A percentile compares a stretch with the other conserved stretches of the same genome.
phyloP scores from a whole-genome alignment of 2,888 invertebrate species.

The Scaptomyza polygonia region DNA sequence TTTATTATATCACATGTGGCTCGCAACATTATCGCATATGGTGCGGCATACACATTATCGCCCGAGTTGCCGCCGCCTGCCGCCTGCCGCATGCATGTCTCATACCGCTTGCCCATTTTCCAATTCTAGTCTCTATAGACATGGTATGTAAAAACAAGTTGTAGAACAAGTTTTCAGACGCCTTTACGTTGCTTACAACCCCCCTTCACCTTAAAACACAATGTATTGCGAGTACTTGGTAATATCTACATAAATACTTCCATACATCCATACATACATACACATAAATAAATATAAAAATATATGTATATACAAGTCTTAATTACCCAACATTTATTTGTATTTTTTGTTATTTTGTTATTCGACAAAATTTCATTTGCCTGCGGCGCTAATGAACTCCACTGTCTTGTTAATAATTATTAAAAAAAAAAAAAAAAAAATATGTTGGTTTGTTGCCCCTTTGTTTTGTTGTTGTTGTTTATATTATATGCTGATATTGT shows the following conservation, averaged over 20 bases:
- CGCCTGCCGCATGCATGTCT: conserved; percentile 24
- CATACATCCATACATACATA: background rate
- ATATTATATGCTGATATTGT: conserved; percentile 19
- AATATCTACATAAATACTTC: conserved; percentile 28
- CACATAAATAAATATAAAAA: conserved; percentile 34
- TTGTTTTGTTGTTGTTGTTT: conserved; percentile 3
- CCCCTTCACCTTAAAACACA: conserved; percentile 23
- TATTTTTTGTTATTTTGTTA: conserved; percentile 45
- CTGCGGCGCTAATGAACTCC: conserved; percentile 68
- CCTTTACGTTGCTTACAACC: conserved; percentile 55
- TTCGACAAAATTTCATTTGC: conserved; percentile 28
- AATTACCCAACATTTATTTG: conserved; percentile 77
- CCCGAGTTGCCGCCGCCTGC: conserved; percentile 33
- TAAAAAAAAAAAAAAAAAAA: conserved; percentile 71
- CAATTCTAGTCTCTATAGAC: conserved; percentile 59
- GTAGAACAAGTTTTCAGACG: conserved; percentile 81
- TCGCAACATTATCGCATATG: conserved; percentile 76
- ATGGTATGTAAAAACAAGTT: conserved; percentile 76
- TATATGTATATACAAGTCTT: conserved; percentile 81
- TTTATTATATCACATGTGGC: conserved; percentile 77
- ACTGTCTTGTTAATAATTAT: conserved; percentile 76
- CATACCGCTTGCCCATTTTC: conserved; percentile 8
- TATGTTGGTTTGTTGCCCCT: conserved; percentile 22
- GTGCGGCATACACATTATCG: conserved; percentile 64
- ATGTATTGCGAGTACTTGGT: conserved; percentile 38